phyloP scores from a whole-genome alignment of 2,113 vertebrate species.

The Pseudorectes ferrugineus region DNA sequence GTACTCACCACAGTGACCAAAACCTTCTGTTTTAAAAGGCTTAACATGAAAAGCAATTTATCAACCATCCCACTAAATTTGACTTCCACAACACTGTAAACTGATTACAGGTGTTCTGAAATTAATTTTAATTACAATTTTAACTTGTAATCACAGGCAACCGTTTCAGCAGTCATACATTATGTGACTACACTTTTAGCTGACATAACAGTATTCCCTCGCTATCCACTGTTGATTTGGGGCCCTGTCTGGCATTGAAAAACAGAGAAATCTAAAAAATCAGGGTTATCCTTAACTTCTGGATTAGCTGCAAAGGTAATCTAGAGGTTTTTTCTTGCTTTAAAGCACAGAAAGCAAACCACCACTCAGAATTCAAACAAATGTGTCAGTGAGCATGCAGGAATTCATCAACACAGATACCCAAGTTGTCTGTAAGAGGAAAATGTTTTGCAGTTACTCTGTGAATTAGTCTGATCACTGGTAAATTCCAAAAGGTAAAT shows the following conservation, averaged over 20 bases:
- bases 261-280: not conserved
- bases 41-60: not conserved
- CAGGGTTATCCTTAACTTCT: not conserved
- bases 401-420: not conserved
- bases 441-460: not conserved
- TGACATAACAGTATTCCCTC: not conserved
- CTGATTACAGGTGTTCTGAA: conserved; percentile 4
- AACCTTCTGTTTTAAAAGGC: not conserved
- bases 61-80: not conserved
- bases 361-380: not conserved
- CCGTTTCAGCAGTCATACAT: not conserved
- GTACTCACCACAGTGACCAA: not conserved
- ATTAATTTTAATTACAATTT: not conserved
- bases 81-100: not conserved
- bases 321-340: not conserved
- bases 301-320: not conserved
- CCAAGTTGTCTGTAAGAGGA: not conserved
- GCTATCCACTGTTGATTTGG: not conserved
- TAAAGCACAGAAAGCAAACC: not conserved
- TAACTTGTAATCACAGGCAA: not conserved
- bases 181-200: not conserved
- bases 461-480: not conserved
- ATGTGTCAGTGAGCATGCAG: not conserved
- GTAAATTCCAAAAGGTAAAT: not conserved
- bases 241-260: not conserved